phyloP scores from a whole-genome alignment of 2,797 vertebrate genomes.

The Botia almorhae region DNA sequence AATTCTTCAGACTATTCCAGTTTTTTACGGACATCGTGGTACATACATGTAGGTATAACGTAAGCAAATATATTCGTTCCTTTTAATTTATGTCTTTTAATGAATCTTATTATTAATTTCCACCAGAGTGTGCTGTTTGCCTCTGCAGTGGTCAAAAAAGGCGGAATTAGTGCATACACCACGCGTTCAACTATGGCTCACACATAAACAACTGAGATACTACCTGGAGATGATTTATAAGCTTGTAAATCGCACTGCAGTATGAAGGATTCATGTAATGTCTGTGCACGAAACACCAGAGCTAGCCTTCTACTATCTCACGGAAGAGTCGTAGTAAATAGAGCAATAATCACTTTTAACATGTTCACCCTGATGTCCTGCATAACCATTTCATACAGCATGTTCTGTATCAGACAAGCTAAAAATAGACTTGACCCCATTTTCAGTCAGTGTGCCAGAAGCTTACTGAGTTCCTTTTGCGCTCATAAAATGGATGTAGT shows the following conservation, averaged over 20 bases:
- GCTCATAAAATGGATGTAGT: background rate
- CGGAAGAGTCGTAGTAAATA: no score
- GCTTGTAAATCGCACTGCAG: background rate
- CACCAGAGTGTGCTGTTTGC: slow-evolving; percentile 1
- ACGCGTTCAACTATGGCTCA: background rate
- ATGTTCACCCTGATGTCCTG: background rate
- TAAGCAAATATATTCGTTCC: no score
- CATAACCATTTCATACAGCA: slow-evolving; percentile 39
- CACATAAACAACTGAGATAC: background rate
- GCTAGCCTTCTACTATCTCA: no score
- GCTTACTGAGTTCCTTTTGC: slow-evolving; percentile 35
- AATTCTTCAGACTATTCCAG: no score
- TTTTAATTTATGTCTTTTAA: background rate
- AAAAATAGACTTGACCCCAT: slow-evolving; percentile 67
- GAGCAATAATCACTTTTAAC: no score
- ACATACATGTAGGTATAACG: no score
- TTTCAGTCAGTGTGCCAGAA: slow-evolving; percentile 62
- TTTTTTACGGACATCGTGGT: no score
- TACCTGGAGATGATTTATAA: background rate
- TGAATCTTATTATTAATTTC: background rate
- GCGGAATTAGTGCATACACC: background rate
- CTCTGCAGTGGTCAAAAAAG: background rate
- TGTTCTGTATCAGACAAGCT: slow-evolving; percentile 45
- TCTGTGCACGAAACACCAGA: background rate
- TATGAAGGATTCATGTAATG: background rate